Evolutionary conservation across 2,888 invertebrate species (phyloP).

Genomic region (Thyatira batis): DNA sequence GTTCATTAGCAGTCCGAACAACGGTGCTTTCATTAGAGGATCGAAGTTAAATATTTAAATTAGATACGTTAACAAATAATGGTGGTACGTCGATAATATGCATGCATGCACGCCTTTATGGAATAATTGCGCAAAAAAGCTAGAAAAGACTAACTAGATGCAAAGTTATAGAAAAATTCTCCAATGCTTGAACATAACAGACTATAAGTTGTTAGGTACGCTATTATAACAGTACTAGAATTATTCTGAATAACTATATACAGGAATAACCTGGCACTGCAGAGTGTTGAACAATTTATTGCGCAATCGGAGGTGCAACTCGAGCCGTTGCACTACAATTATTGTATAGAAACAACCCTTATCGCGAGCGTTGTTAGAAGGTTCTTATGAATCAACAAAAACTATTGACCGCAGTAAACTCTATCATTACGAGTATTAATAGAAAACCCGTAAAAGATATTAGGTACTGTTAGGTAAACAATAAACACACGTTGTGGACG

Average conservation of each 20-base stretch:
- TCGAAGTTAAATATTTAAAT: constrained; percentile 46
- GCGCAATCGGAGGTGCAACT: not conserved
- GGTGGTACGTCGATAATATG: constrained; percentile 8
- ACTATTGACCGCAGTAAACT: not conserved
- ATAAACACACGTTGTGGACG: constrained; percentile 15
- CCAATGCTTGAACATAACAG: too few relatives aligned
- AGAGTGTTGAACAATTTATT: not conserved
- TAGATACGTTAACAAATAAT: constrained; percentile 36
- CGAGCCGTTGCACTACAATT: not conserved
- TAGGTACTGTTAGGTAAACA: constrained; percentile 34
- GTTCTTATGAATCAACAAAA: not conserved
- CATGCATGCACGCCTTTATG: not conserved
- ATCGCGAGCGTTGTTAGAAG: not conserved
- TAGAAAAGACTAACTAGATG: too few relatives aligned
- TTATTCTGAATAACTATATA: not conserved
- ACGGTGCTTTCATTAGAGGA: constrained; percentile 38
- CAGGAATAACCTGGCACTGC: not conserved
- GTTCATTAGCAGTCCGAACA: constrained; percentile 42
- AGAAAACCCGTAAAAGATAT: constrained; percentile 11
- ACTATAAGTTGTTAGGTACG: too few relatives aligned
- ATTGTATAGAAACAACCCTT: not conserved
- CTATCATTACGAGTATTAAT: not conserved
- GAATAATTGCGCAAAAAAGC: too few relatives aligned
- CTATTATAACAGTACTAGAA: too few relatives aligned
- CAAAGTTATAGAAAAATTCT: too few relatives aligned